These are phyloP conservation scores for Zaprionus camerounensis DNA, from an alignment of 1,140 invertebrate genomes.

Conservation along the genomic window DNA sequence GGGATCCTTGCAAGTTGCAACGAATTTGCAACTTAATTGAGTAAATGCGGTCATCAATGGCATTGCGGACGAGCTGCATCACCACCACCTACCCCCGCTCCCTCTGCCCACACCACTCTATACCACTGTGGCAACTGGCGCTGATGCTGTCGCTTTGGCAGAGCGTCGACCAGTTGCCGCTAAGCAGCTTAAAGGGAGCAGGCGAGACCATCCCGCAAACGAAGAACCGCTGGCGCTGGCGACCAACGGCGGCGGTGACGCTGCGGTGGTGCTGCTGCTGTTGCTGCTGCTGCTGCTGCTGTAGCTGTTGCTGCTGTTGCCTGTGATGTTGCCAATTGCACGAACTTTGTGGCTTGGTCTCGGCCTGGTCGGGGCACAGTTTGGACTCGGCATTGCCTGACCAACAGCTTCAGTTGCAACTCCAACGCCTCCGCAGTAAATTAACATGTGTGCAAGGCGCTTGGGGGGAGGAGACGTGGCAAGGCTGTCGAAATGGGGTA, in stretches of 20 bases:
- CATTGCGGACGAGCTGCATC: conserved; percentile 2
- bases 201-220: background rate
- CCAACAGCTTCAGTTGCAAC: background rate
- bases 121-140: background rate
- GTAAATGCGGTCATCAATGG: conserved; percentile 21
- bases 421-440: conserved; percentile 3
- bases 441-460: conserved; percentile 4
- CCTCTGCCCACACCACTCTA: background rate
- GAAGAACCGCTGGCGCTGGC: background rate
- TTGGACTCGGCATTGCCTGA: background rate
- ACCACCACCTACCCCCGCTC: background rate
- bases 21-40: conserved; percentile 36
- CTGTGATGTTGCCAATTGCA: background rate
- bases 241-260: background rate
- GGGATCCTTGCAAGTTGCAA: background rate
- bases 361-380: too few species aligned
- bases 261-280: background rate
- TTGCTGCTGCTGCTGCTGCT: background rate
- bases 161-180: conserved; percentile 1
- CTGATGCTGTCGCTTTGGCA: too few species aligned
- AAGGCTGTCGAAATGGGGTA: background rate
- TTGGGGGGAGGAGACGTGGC: background rate
- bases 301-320: background rate
- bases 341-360: conserved; percentile 20
- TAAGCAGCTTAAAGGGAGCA: conserved; percentile 4